Conservation (phyloP, 2,797 vertebrate species). For the Antennarius maculatus region DNA sequence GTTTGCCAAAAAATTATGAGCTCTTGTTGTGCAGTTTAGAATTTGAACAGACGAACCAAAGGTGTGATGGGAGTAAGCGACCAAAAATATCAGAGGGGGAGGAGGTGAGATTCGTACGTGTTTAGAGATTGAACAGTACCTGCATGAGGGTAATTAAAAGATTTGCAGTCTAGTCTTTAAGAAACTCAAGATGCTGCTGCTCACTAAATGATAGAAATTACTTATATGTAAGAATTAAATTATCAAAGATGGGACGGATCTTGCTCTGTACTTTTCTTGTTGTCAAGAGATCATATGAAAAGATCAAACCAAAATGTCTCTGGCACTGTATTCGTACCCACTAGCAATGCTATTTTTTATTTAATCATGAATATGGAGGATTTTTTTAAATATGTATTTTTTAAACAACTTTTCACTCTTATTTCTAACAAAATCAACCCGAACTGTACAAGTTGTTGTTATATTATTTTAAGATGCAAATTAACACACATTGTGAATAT, state of each 20-base stretch:
- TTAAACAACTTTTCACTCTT: background rate
- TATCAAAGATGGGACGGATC: background rate
- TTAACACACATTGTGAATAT: background rate
- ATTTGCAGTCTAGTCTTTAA: constrained; percentile 11
- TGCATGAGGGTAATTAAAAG: background rate
- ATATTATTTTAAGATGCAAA: background rate
- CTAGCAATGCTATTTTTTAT: background rate
- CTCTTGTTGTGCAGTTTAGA: constrained; percentile 53
- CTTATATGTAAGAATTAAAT: background rate
- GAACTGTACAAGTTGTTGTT: background rate
- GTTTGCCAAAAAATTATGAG: constrained; percentile 65
- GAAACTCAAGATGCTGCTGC: constrained; percentile 4
- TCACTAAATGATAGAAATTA: background rate
- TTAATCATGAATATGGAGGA: background rate
- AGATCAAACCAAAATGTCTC: constrained; percentile 6
- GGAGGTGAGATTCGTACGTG: constrained; percentile 19
- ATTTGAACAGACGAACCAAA: constrained; percentile 71
- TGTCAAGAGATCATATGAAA: constrained; percentile 28
- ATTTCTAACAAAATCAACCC: background rate
- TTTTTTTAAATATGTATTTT: background rate
- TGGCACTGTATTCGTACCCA: background rate
- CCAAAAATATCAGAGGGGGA: constrained; percentile 62
- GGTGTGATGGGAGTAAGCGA: constrained; percentile 53
- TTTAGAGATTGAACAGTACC: no score
- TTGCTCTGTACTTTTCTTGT: constrained; percentile 7